A percentile compares a stretch with the other conserved stretches of the same genome.
These are phyloP conservation scores for Chelmon rostratus DNA, from an alignment of 2,797 vertebrate species.

Conservation along the genomic window DNA sequence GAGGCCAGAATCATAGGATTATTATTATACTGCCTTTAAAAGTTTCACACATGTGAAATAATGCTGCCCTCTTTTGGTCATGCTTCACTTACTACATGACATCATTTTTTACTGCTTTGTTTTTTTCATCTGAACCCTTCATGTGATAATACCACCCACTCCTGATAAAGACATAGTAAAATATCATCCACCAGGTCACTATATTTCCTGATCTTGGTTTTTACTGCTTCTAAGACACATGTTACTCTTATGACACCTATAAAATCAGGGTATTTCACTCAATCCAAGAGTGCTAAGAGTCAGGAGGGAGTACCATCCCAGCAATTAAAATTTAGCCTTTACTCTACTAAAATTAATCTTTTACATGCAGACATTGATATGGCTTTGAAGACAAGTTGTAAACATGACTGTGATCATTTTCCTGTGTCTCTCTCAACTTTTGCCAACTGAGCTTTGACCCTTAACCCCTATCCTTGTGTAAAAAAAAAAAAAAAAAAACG, in stretches of 20 bases:
- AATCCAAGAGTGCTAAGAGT: constrained; percentile 27
- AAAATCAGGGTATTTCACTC: constrained; percentile 65
- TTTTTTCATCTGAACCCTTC: constrained; percentile 8
- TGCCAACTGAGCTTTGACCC: constrained; percentile 67
- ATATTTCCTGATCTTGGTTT: constrained; percentile 54
- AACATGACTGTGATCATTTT: constrained; percentile 21
- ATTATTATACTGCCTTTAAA: background rate
- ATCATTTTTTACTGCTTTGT: constrained; percentile 39
- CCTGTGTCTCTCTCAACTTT: constrained; percentile 21
- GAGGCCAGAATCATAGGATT: background rate
- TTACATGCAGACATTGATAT: constrained; percentile 49
- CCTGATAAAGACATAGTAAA: constrained; percentile 49
- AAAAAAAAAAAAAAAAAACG: constrained; percentile 72
- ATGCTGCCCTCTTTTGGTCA: constrained; percentile 74
- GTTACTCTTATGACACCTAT: constrained; percentile 55
- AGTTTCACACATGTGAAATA: constrained; percentile 20
- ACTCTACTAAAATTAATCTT: constrained; percentile 53
- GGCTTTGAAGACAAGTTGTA: constrained; percentile 20
- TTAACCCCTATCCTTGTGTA: constrained; percentile 35
- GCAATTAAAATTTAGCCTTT: constrained; percentile 18
- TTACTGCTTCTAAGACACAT: constrained; percentile 65
- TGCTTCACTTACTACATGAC: constrained; percentile 1
- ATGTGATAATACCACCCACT: constrained; percentile 35
- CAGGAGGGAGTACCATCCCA: background rate
- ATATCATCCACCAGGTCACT: constrained; percentile 12